These are phyloP conservation scores for Stomatorhinus ivindoensis DNA, from an alignment of 2,113 vertebrate genomes.

Conservation along the genomic window DNA sequence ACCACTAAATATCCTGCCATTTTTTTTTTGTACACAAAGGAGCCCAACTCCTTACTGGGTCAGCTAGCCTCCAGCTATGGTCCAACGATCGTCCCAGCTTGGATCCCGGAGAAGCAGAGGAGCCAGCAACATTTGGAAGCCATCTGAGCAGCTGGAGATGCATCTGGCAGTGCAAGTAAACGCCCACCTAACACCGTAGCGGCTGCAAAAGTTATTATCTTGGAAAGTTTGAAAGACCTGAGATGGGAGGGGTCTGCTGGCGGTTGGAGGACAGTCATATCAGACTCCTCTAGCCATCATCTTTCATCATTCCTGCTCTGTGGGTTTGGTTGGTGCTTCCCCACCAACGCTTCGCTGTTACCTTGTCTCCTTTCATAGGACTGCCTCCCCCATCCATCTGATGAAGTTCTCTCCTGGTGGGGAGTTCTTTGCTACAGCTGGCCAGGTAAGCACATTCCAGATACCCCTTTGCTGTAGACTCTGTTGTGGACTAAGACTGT, in stretches of 20 bases:
- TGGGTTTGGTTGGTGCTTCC: neutral
- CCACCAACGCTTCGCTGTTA: neutral
- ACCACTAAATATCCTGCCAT: neutral
- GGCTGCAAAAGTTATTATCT: neutral
- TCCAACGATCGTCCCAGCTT: constrained; percentile 53
- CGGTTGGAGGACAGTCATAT: neutral
- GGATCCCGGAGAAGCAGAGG: constrained; percentile 46
- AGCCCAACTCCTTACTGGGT: constrained; percentile 81
- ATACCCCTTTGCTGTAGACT: neutral
- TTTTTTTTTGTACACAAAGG: constrained; percentile 50
- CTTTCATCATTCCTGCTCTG: neutral
- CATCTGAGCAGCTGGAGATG: constrained; percentile 70
- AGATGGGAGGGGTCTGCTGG: neutral
- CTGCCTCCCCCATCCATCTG: constrained; percentile 78
- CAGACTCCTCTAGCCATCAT: neutral
- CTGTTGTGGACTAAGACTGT: neutral
- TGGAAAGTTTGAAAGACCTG: neutral
- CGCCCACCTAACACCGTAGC: neutral
- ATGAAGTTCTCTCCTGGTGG: constrained; percentile 95
- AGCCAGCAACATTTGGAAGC: constrained; percentile 41
- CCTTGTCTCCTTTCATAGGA: constrained; percentile 57
- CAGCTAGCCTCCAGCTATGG: constrained; percentile 82
- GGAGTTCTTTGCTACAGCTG: constrained; percentile 94
- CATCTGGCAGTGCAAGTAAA: constrained; percentile 93
- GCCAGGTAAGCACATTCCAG: constrained; percentile 64